Conservation (phyloP, 2,888 invertebrate species). For the Beris chalybata region DNA sequence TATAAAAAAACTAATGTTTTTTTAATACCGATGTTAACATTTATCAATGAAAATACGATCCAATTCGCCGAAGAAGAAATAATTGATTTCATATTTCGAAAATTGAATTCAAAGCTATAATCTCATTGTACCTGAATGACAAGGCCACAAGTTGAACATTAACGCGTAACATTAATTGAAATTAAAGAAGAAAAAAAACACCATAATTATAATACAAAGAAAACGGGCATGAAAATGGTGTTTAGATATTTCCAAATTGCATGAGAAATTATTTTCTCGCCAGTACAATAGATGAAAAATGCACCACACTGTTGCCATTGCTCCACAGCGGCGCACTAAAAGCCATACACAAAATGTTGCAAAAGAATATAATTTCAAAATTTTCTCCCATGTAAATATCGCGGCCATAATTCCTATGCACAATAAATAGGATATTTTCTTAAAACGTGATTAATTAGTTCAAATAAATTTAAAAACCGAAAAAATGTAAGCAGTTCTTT, state of each 20-base stretch:
- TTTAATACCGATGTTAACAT: too few relatives aligned
- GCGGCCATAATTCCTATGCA: not conserved
- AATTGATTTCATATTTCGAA: slow-evolving; percentile 7
- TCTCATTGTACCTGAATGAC: not conserved
- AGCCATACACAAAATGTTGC: not conserved
- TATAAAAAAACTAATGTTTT: too few relatives aligned
- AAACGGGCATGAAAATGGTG: not conserved
- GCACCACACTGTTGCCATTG: not conserved
- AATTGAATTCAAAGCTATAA: slow-evolving; percentile 1
- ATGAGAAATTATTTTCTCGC: slow-evolving; percentile 12
- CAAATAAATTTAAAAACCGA: not conserved
- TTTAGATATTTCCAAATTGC: slow-evolving; percentile 5
- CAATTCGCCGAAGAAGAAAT: not conserved
- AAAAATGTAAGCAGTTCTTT: too few relatives aligned
- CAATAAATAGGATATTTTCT: slow-evolving; percentile 1
- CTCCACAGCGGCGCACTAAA: not conserved
- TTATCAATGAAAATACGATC: too few relatives aligned
- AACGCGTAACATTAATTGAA: slow-evolving; percentile 5
- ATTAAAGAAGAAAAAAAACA: not conserved
- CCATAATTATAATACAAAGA: not conserved
- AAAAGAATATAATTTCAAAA: not conserved
- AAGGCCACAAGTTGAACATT: not conserved
- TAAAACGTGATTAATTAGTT: slow-evolving; percentile 12
- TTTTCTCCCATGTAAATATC: not conserved
- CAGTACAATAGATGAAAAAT: slow-evolving; percentile 3